A percentile compares a stretch with the other conserved stretches of the same genome.
Evolutionary conservation across 64 coral and sea anemone species (phyloP).

Genomic region (Exaiptasia diaphana): DNA sequence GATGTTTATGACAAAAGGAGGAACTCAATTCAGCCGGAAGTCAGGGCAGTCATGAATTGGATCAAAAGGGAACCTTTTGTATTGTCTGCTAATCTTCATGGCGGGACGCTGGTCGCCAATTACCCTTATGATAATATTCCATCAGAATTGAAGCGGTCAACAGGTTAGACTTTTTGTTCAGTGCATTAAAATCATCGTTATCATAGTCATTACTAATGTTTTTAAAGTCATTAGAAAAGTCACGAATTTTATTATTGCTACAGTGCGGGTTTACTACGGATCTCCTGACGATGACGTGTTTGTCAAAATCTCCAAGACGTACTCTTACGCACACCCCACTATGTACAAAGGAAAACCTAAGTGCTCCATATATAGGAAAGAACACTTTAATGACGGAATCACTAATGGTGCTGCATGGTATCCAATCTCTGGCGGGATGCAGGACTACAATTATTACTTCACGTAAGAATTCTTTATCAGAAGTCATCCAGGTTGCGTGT

Average conservation of each 20-base stretch:
- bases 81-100: slow-evolving; percentile 88
- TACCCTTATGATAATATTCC: slow-evolving; percentile 94
- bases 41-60: slow-evolving; percentile 82
- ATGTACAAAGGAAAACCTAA: slow-evolving; percentile 71
- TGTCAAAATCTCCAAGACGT: slow-evolving; percentile 59
- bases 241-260: too few relatives aligned
- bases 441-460: slow-evolving; percentile 97
- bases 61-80: slow-evolving; percentile 77
- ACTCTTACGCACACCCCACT: slow-evolving; percentile 71
- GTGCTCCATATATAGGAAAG: slow-evolving; percentile 35
- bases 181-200: too few relatives aligned
- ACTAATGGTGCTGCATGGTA: slow-evolving; percentile 96
- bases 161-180: too few relatives aligned
- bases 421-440: slow-evolving; percentile 90
- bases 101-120: slow-evolving; percentile 87
- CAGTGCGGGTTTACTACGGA: slow-evolving; percentile 61
- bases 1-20: slow-evolving; percentile 58
- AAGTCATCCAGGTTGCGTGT: not conserved
- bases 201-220: too few relatives aligned
- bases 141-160: slow-evolving; percentile 29
- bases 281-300: slow-evolving; percentile 97
- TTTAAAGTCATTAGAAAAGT: too few relatives aligned
- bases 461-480: slow-evolving; percentile 26
- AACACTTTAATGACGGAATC: slow-evolving; percentile 81
- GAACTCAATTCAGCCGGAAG: slow-evolving; percentile 66